Evolutionary conservation across 2,797 vertebrate genomes (phyloP), one percentile per base, ranked within the genome.

Genomic region (Austrolebias charrua): DNA sequence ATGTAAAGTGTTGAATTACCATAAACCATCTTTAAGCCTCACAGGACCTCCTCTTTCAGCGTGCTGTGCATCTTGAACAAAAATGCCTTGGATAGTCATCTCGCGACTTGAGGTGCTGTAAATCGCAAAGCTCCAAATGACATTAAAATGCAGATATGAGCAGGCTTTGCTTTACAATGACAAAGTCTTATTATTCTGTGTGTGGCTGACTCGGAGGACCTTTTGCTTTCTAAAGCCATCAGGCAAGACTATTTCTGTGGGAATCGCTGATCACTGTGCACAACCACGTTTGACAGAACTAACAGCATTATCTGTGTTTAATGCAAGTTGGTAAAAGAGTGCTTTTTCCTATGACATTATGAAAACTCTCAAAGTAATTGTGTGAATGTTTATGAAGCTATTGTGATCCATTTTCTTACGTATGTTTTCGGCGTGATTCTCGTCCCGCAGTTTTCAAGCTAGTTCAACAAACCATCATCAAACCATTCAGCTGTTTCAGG

Each of bases 111-210:
- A 29, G 51, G 57, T 67, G 29, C 60, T 73, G 66, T 85, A 81
- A 85, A 86, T 84, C 76, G 78, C 51, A 57, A 28, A 28, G 69
- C 70, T 64, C 57, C 40, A 51, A 71, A 75, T 63, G 66, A 60
- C 68, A 69, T 87, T 65, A 87, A 86, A 66, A 84, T 55, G 45
- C 61, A 64, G 53, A 73, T 74, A 78, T 69, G 68, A 75, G 79
- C 57, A 63, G 65, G 51, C 54, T 80, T 66, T 58, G 49, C 73
- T 84, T 80, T 75, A 84, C 76, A 46, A 73, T 44, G 13, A 56
- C 63, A 77, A 83, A 81, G 73, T 54, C 50, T 50, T 63, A 76
- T 46, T 77, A 75, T 75, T 75, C 49, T 2, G 64, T 81, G 43
- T 11, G 46, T 75, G 47, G 50, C 69, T 78, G 38, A 80, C n/a